Conservation (phyloP, 1,140 invertebrate genomes). For the Sycobia sp. region DNA sequence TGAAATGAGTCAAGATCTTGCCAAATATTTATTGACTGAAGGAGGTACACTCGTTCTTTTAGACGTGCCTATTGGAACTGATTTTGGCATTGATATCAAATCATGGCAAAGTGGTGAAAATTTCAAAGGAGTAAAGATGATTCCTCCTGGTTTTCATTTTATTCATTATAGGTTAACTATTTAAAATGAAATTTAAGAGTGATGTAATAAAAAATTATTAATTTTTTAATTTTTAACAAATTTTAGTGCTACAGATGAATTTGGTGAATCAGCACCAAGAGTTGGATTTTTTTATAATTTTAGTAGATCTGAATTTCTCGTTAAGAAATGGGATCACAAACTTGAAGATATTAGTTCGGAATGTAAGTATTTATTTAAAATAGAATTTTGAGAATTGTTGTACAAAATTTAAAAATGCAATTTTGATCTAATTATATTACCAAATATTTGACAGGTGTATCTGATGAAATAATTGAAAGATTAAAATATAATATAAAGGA, state of each 20-base stretch:
- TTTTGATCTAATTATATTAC: slow-evolving; percentile 32
- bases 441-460: slow-evolving; percentile 59
- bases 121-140: slow-evolving; percentile 98
- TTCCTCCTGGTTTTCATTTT: slow-evolving; percentile 95
- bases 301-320: slow-evolving; percentile 78
- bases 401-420: too few relatives aligned
- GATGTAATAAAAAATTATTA: not conserved
- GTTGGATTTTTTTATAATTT: slow-evolving; percentile 93
- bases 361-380: slow-evolving; percentile 47
- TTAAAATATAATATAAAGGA: slow-evolving; percentile 76
- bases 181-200: not conserved
- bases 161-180: slow-evolving; percentile 78
- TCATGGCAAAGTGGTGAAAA: slow-evolving; percentile 90
- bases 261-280: slow-evolving; percentile 68
- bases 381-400: too few relatives aligned
- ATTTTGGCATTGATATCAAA: slow-evolving; percentile 97
- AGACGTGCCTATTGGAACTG: slow-evolving; percentile 83
- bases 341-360: slow-evolving; percentile 71
- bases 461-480: slow-evolving; percentile 65
- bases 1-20: slow-evolving; percentile 79
- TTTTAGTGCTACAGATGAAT: slow-evolving; percentile 64
- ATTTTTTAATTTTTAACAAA: slow-evolving; percentile 7
- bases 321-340: slow-evolving; percentile 83
- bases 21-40: slow-evolving; percentile 77
- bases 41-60: slow-evolving; percentile 83